A percentile compares a stretch with the other conserved stretches of the same genome.
Evolutionary conservation across 23 tunicate genomes (phyloP).

Genomic region (Styela clava): DNA sequence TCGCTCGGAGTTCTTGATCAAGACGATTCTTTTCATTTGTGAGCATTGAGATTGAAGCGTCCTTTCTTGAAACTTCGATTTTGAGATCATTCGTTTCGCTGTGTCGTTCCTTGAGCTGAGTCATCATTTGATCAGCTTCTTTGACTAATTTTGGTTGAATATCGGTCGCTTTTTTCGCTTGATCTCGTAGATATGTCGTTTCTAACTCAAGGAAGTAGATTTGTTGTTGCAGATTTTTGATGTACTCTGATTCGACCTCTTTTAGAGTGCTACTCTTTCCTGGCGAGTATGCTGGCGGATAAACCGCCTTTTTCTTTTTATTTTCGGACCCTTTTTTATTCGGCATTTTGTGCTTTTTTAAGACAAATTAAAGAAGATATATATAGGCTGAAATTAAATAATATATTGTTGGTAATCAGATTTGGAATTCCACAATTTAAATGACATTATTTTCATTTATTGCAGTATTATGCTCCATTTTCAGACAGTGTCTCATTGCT

Average conservation of each 20-base stretch:
- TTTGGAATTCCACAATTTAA: too few relatives aligned
- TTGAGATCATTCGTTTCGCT: slow-evolving; percentile 61
- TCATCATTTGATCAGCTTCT: slow-evolving; percentile 91
- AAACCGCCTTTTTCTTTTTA: not conserved
- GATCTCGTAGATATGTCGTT: slow-evolving; percentile 74
- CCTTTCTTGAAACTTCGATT: slow-evolving; percentile 72
- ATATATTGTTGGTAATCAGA: too few relatives aligned
- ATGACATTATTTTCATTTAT: too few relatives aligned
- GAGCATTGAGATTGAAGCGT: slow-evolving; percentile 86
- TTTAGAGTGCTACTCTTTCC: slow-evolving; percentile 89
- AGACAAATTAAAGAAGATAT: not conserved
- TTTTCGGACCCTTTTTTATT: not conserved
- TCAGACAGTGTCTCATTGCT: too few relatives aligned
- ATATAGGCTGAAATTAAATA: too few relatives aligned
- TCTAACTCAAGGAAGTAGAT: slow-evolving; percentile 84
- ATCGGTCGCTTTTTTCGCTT: slow-evolving; percentile 85
- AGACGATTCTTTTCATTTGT: slow-evolving; percentile 64
- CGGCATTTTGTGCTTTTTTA: slow-evolving; percentile 4
- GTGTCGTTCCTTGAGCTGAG: slow-evolving; percentile 64
- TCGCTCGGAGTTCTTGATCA: slow-evolving; percentile 42
- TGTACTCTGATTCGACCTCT: slow-evolving; percentile 91
- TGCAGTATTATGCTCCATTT: too few relatives aligned
- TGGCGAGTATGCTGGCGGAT: slow-evolving; percentile 24
- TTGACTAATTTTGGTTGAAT: slow-evolving; percentile 76
- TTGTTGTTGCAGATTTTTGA: slow-evolving; percentile 88